Conservation (phyloP, 2,113 vertebrate genomes). For the Glaucidium brasilianum region DNA sequence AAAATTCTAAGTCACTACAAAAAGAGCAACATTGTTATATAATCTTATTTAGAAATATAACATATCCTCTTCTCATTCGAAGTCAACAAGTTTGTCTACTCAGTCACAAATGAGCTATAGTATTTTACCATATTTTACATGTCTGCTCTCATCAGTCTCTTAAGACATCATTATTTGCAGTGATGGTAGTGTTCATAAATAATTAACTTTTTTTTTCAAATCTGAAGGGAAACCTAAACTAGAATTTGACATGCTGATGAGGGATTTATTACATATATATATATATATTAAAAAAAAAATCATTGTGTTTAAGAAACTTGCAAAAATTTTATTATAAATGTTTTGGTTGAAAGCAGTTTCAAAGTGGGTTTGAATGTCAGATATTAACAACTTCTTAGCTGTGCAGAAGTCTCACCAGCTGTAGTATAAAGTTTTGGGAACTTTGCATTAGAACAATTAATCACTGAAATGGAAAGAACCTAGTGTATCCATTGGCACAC, state of each 20-base stretch:
- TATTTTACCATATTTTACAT: background rate
- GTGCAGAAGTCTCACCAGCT: background rate
- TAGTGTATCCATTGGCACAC: background rate
- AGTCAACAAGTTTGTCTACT: background rate
- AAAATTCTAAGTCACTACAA: background rate
- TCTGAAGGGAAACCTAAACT: background rate
- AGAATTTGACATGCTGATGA: background rate
- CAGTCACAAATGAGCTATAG: background rate
- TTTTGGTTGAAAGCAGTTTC: background rate
- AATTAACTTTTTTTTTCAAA: background rate
- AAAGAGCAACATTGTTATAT: background rate
- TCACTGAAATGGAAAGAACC: conserved; percentile 30
- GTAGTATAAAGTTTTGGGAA: conserved; percentile 3
- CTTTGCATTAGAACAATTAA: conserved; percentile 26
- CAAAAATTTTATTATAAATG: background rate
- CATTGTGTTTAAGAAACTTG: background rate
- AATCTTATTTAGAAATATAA: background rate
- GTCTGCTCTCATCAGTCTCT: background rate
- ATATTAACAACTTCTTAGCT: background rate
- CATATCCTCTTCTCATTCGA: background rate
- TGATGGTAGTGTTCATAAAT: background rate
- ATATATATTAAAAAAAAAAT: background rate
- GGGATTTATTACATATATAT: background rate
- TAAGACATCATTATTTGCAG: background rate
- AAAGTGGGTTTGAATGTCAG: background rate